Conservation (phyloP, 64 coral and sea anemone genomes). For the Stylophora pistillata region DNA sequence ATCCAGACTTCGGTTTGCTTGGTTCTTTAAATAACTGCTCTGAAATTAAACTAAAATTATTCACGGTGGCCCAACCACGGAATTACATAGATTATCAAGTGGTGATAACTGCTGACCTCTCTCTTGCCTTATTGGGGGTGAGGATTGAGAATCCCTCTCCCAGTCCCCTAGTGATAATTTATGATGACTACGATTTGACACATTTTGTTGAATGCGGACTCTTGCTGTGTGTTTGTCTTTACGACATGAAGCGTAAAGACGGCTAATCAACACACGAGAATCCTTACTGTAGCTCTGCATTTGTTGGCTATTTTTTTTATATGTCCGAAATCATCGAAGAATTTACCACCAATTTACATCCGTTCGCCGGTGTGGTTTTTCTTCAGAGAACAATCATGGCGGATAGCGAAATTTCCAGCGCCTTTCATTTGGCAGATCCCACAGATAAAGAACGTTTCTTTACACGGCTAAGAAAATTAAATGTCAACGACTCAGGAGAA, state of each 20-base stretch:
- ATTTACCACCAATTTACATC: background rate
- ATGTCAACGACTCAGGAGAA: slow-evolving; percentile 69
- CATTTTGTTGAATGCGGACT: background rate
- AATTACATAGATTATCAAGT: too few relatives aligned
- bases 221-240: background rate
- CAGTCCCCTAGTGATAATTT: background rate
- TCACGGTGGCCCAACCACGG: too few relatives aligned
- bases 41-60: too few relatives aligned
- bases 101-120: too few relatives aligned
- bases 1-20: too few relatives aligned
- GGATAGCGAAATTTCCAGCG: slow-evolving; percentile 54
- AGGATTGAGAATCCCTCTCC: background rate
- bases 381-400: slow-evolving; percentile 33
- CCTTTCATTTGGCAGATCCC: slow-evolving; percentile 65
- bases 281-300: background rate
- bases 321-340: background rate
- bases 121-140: background rate
- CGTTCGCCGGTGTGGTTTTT: background rate
- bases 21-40: too few relatives aligned
- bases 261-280: background rate
- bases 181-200: background rate
- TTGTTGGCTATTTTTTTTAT: background rate
- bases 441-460: slow-evolving; percentile 79
- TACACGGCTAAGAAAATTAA: slow-evolving; percentile 62
- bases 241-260: slow-evolving; percentile 1